phyloP scores from a whole-genome alignment of 53 echinoderm and acorn worm species.

The Holothuria leucospilota region DNA sequence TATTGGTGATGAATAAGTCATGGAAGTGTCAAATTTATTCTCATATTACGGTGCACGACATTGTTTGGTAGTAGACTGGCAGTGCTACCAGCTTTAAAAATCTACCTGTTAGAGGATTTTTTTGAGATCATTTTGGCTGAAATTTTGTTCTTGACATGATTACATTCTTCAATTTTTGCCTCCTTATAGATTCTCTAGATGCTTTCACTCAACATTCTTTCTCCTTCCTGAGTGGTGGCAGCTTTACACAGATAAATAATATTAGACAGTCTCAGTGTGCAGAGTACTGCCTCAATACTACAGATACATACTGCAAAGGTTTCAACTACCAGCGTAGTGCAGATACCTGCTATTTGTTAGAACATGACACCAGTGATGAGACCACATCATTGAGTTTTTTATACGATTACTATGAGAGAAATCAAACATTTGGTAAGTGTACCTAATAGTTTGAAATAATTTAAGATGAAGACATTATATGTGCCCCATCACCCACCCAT shows the following conservation, averaged over 20 bases:
- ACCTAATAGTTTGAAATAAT: no score
- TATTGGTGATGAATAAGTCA: no score
- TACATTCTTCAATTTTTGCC: no score
- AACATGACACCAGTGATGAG: constrained; percentile 23
- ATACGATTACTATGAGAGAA: constrained; percentile 66
- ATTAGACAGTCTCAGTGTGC: constrained; percentile 46
- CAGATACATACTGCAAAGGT: constrained; percentile 52
- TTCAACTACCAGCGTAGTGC: constrained; percentile 56
- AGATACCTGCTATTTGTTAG: constrained; percentile 37
- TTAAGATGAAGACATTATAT: no score
- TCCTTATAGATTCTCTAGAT: background rate
- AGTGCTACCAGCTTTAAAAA: no score
- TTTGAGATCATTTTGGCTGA: no score
- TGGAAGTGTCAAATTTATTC: no score
- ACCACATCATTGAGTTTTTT: background rate
- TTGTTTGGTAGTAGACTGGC: no score
- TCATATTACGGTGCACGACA: no score
- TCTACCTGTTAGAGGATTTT: no score
- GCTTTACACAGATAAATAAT: background rate
- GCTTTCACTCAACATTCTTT: constrained; percentile 17
- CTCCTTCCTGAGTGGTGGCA: background rate
- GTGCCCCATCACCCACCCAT: no score
- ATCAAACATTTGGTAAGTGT: constrained; percentile 59
- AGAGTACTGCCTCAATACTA: constrained; percentile 45
- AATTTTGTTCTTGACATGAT: no score